Conservation (phyloP, 2,888 invertebrate genomes). For the Heliconius ismenius region DNA sequence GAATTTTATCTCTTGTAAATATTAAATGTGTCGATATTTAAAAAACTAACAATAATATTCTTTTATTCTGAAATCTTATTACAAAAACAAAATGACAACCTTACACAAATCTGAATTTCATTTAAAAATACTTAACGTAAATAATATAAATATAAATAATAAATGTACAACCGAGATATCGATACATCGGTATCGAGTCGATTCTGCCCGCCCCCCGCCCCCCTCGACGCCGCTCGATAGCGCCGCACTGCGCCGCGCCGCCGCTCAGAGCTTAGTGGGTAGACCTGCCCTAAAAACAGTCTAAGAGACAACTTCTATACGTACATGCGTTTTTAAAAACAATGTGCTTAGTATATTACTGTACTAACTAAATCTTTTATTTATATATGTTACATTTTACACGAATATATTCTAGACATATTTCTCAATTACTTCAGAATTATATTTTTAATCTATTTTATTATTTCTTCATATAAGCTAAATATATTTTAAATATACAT, state of each 20-base stretch:
- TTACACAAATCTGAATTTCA: neutral
- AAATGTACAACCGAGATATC: slow-evolving; percentile 44
- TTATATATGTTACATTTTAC: neutral
- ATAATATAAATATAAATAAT: slow-evolving; percentile 23
- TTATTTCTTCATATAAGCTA: neutral
- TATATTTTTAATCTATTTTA: neutral
- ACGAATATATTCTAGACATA: neutral
- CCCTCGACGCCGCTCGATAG: slow-evolving; percentile 69
- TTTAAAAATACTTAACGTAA: neutral
- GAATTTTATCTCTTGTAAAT: neutral
- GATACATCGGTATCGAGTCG: slow-evolving; percentile 46
- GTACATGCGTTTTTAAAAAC: slow-evolving; percentile 26
- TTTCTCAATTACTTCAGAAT: neutral
- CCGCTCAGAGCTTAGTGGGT: slow-evolving; percentile 53
- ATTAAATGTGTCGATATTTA: neutral
- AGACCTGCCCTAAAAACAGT: slow-evolving; percentile 45
- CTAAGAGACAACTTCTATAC: slow-evolving; percentile 31
- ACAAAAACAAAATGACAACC: neutral
- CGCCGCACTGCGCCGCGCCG: slow-evolving; percentile 67
- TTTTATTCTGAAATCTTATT: neutral
- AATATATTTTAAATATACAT: neutral
- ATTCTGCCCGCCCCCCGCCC: slow-evolving; percentile 38
- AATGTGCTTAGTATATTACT: slow-evolving; percentile 14
- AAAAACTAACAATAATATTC: neutral
- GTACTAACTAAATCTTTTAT: neutral